Percentiles rank a stretch among this genome's conserved stretches.
Conservation (phyloP, 2,888 invertebrate genomes). For the Diachrysia chrysitis region DNA sequence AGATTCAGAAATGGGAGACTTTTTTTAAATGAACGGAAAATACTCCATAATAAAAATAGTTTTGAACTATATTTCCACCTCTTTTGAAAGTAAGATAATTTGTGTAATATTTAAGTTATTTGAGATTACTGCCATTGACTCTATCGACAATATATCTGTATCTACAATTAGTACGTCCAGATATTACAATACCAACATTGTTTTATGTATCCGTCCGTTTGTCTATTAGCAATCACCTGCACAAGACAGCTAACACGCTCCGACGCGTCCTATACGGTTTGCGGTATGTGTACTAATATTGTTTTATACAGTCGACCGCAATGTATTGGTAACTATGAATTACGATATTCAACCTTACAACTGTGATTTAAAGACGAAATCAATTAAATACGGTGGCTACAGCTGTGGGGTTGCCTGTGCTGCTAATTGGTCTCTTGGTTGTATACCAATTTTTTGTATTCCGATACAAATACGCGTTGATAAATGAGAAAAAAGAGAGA, state of each 20-base stretch:
- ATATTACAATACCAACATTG: conserved; percentile 16
- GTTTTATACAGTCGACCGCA: conserved; percentile 36
- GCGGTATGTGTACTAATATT: conserved; percentile 44
- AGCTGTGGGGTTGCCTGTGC: neutral
- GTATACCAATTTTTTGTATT: conserved; percentile 37
- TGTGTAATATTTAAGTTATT: too few relatives aligned
- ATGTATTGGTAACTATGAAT: neutral
- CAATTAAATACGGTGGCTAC: neutral
- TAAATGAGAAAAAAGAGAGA: neutral
- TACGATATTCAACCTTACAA: neutral
- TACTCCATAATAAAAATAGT: too few relatives aligned
- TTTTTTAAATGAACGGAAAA: too few relatives aligned
- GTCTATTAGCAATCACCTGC: conserved; percentile 62
- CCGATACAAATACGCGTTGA: neutral
- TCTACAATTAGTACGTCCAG: neutral
- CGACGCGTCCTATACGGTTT: conserved; percentile 42
- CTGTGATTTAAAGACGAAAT: neutral
- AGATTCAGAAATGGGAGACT: too few relatives aligned
- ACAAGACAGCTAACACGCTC: conserved; percentile 55
- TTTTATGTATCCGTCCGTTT: conserved; percentile 43
- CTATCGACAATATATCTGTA: neutral
- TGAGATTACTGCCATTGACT: too few relatives aligned
- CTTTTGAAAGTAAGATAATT: too few relatives aligned
- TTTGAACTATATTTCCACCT: too few relatives aligned
- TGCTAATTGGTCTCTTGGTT: conserved; percentile 46